Percentiles rank a stretch among this genome's conserved stretches.
Evolutionary conservation across 2,113 vertebrate genomes (phyloP).

Genomic region (Meriones unguiculatus): DNA sequence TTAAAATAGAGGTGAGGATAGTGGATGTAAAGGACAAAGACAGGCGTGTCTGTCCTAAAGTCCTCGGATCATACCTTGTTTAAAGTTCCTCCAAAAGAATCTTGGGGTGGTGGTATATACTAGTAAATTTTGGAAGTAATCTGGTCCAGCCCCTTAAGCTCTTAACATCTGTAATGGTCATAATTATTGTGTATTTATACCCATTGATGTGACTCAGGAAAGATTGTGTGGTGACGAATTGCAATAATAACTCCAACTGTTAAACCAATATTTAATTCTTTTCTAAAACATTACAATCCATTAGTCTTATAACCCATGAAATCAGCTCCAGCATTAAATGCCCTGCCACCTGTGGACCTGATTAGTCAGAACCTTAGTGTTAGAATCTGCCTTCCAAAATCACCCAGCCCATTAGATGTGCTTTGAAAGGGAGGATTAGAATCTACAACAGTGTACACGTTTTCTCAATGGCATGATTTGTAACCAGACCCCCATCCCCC

Average conservation of each 20-base stretch:
- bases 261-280: constrained; percentile 19
- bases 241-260: not conserved
- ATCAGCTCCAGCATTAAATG: not conserved
- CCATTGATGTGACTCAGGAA: not conserved
- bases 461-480: not conserved
- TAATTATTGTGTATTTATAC: not conserved
- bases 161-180: not conserved
- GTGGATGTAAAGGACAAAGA: not conserved
- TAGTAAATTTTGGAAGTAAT: not conserved
- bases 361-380: not conserved
- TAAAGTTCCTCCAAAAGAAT: not conserved
- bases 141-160: too few species aligned
- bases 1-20: not conserved
- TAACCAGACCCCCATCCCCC: not conserved
- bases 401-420: not conserved
- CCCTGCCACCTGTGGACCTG: not conserved
- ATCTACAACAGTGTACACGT: not conserved
- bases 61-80: not conserved
- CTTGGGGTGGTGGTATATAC: not conserved
- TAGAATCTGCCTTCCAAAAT: not conserved
- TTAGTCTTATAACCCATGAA: not conserved
- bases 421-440: not conserved
- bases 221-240: not conserved
- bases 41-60: not conserved
- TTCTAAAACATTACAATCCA: not conserved